Evolutionary conservation across 2,888 invertebrate genomes (phyloP).

Genomic region (Sialis lutaria): DNA sequence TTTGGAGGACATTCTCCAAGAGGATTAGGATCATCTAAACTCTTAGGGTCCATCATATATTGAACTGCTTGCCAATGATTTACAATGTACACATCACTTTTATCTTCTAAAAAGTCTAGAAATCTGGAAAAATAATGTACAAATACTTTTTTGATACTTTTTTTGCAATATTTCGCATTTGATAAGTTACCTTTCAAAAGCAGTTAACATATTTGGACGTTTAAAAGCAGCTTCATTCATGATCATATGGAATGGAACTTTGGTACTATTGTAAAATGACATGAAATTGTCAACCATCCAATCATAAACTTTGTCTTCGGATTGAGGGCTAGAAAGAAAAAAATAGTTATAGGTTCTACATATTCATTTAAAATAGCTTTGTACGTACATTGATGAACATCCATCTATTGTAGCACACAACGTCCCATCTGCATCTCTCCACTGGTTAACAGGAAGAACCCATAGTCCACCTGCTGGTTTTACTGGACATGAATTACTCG

Average conservation of each 20-base stretch:
- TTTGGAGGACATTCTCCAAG: background rate
- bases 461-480: constrained; percentile 32
- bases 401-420: constrained; percentile 38
- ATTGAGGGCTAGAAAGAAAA: no score
- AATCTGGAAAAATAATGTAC: background rate
- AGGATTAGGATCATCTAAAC: background rate
- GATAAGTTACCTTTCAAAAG: no score
- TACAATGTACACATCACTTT: background rate
- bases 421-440: constrained; percentile 25
- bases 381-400: constrained; percentile 27
- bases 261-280: background rate
- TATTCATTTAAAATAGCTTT: background rate
- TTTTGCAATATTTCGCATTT: no score
- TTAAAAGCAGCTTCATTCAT: background rate
- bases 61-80: background rate
- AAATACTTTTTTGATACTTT: no score
- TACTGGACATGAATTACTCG: constrained; percentile 32
- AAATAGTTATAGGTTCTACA: no score
- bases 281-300: no score
- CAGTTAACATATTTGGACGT: background rate
- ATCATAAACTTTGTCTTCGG: no score
- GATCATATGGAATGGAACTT: background rate
- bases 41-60: background rate
- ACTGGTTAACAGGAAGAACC: constrained; percentile 39
- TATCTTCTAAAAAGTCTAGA: background rate